Base-by-base conservation (phyloP, 2,888 invertebrate species). In the Metallyticus violacea region DNA sequence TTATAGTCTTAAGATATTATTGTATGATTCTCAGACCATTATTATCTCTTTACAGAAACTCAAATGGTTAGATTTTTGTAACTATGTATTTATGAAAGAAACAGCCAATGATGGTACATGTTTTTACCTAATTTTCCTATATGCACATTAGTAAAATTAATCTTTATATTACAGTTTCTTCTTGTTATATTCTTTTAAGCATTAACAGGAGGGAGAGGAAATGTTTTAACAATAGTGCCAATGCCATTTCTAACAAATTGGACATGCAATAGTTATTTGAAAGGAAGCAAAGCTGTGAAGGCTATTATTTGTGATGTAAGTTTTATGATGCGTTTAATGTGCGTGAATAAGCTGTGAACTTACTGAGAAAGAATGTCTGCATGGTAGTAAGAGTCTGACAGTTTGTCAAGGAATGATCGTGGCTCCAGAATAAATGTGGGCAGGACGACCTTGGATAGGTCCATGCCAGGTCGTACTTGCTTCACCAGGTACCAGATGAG, bases 401-500 rank as follows among this genome's bases (percentile, higher is more conserved):
- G 93, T 92, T 98, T 98, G 92, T 99, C 98, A 78, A 99, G 93
- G 92, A 99, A 98, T 0, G 98, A 98, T 81, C 98, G 93, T 0
- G 98, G 98, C 91, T 99, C 98, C 89, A 99, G 92, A 86, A 99
- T 98, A 91, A 98, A 98, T 0, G 98, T 98, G 0, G 98, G 98
- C 89, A 99, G 93, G 22, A 98, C 98, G 80, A 99, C 97, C 93
- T 97, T 97, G 88, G 97, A 97, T 40, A 99, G 93, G 93, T 99
- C 99, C 99, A 99, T 99, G 82, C 99, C 99, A 0, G 98, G 98
- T 25, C 98, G 94, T 76, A 98, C 97, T 94, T 99, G 99, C 92
- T 99, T 99, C 90, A 99, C 94, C 77, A 99, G 93, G 91, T 96
- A 97, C 98, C 99, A 99, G 89, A 99, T 96, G 79, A 99, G 93